These are phyloP conservation scores for Nomada ruficornis DNA, from an alignment of 2,888 invertebrate species.

Conservation along the genomic window DNA sequence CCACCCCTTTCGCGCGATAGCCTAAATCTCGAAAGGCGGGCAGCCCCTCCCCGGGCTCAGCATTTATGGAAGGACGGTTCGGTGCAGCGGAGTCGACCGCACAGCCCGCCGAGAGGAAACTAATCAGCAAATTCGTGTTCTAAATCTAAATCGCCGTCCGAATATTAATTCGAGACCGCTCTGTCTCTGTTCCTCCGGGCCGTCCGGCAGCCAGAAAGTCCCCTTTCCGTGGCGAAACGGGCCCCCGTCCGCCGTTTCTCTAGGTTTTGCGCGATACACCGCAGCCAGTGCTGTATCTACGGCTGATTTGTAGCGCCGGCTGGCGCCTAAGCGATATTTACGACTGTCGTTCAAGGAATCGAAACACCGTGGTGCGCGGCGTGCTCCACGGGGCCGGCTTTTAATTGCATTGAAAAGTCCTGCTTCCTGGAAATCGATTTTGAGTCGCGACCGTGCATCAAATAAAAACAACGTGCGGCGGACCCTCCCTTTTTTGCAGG, in stretches of 20 bases:
- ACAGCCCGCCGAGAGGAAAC: constrained; percentile 75
- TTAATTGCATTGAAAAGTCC: constrained; percentile 60
- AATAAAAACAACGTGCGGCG: constrained; percentile 16
- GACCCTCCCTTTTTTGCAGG: background rate
- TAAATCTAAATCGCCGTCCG: constrained; percentile 83
- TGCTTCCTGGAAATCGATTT: constrained; percentile 50
- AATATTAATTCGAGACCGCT: constrained; percentile 81
- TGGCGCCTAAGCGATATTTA: constrained; percentile 81
- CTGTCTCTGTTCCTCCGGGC: constrained; percentile 29
- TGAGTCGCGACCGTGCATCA: constrained; percentile 12
- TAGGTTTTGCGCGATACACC: constrained; percentile 79
- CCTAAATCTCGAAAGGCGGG: constrained; percentile 73
- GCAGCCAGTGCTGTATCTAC: constrained; percentile 61
- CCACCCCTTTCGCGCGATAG: constrained; percentile 60
- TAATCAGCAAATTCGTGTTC: constrained; percentile 84
- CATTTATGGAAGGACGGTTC: constrained; percentile 60
- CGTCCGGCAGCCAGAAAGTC: constrained; percentile 24
- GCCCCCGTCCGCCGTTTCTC: constrained; percentile 56
- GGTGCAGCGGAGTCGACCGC: constrained; percentile 70
- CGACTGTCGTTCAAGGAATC: constrained; percentile 74
- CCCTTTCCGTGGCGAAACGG: constrained; percentile 15
- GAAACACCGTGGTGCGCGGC: constrained; percentile 60
- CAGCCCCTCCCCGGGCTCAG: constrained; percentile 28
- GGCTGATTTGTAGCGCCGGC: constrained; percentile 75
- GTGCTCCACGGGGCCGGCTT: constrained; percentile 47